Base-by-base conservation (phyloP, 2,113 vertebrate genomes). In the Macaca mulatta region DNA sequence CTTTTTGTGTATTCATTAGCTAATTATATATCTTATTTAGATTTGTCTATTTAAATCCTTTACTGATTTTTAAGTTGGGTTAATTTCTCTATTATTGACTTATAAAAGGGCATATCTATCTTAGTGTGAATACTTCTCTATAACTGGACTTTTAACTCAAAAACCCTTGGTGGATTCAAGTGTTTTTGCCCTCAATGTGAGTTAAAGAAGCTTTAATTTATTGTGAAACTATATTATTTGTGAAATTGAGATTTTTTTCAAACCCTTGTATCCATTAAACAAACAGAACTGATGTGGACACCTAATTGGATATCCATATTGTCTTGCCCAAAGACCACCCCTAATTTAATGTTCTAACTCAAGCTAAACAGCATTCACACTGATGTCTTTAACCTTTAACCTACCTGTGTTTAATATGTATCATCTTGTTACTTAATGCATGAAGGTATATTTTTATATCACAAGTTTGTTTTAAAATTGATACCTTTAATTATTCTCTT, bases 241-340 rank as follows among this genome's bases (percentile, higher is more conserved):
- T 88, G 45, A 94, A 96, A 86, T 12, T 59, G 12, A 86, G 35
- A 75, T 57, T 88, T 95, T 88, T 95, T 93, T 93, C 55, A 88
- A 88, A 84, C 25, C 6, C 16, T 84, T 74, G 25, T 79, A 16
- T 55, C n/a, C 30, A 87, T 69, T 93, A 55, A 93, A 89, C 75
- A 75, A 78, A 88, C 25, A 82, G n/a, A 79, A 93, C 3, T 50
- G 40, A 79, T n/a, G 22, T 52, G 8, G 12, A 61, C 23, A 27
- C 27, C 23, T 43, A 75, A 75, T 75, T 13, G 43, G 74, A 5
- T 81, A 52, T 91, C 20, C 14, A 57, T 25, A 72, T 30, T 90
- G 45, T 74, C 77, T 93, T 95, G 30, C 35, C 16, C 52, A 88
- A 88, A 91, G 45, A 74, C 13, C 6, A 80, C 25, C 38, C 22